Conservation (phyloP, 2,888 invertebrate genomes). For the Anagyrus pseudococci region DNA sequence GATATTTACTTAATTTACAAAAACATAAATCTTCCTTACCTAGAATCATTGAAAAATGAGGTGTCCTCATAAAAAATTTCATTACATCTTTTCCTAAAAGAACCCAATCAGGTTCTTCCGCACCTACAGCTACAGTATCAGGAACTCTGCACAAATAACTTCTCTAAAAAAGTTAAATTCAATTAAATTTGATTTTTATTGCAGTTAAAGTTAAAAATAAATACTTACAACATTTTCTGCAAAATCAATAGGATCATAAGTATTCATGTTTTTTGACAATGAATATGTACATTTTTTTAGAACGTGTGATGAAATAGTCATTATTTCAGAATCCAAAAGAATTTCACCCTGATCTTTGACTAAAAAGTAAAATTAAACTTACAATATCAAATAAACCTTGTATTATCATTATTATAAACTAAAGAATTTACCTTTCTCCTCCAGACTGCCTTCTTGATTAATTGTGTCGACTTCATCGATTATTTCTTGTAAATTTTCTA, state of each 20-base stretch:
- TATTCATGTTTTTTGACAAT: slow-evolving; percentile 46
- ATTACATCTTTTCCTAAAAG: slow-evolving; percentile 44
- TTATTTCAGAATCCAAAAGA: slow-evolving; percentile 54
- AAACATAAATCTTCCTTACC: slow-evolving; percentile 41
- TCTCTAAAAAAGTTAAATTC: slow-evolving; percentile 22
- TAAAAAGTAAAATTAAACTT: slow-evolving; percentile 33
- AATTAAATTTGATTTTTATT: slow-evolving; percentile 10
- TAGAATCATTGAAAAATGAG: slow-evolving; percentile 45
- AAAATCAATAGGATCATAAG: slow-evolving; percentile 49
- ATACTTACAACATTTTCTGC: slow-evolving; percentile 49
- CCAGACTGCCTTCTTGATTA: slow-evolving; percentile 43
- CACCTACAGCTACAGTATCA: slow-evolving; percentile 28
- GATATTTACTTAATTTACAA: slow-evolving; percentile 2
- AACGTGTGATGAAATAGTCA: slow-evolving; percentile 52
- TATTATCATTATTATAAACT: background rate
- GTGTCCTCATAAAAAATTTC: slow-evolving; percentile 43
- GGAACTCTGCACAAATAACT: slow-evolving; percentile 20
- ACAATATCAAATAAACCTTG: background rate
- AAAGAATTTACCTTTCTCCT: slow-evolving; percentile 49
- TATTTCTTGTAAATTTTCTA: slow-evolving; percentile 45
- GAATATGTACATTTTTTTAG: slow-evolving; percentile 47
- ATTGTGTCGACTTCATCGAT: slow-evolving; percentile 50
- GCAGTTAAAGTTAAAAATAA: slow-evolving; percentile 9
- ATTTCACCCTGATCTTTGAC: slow-evolving; percentile 52
- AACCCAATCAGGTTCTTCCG: slow-evolving; percentile 48